phyloP scores from a whole-genome alignment of 2,113 vertebrate species.

The Mesitornis unicolor region DNA sequence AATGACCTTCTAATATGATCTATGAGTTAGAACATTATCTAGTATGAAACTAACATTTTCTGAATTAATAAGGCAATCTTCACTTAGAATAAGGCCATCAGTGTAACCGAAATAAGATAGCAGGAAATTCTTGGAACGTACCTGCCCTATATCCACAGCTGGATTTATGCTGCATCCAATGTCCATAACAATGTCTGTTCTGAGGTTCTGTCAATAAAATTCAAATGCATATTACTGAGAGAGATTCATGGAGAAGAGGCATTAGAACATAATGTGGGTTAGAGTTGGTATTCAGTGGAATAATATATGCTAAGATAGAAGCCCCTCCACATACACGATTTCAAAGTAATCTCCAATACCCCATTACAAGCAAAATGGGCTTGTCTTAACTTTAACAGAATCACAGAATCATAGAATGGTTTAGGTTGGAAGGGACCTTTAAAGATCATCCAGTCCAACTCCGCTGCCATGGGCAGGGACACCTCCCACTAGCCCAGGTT shows the following conservation, averaged over 20 bases:
- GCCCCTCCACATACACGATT: background rate
- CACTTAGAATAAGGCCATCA: background rate
- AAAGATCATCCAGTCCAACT: too few species aligned
- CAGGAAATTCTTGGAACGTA: slow-evolving; percentile 43
- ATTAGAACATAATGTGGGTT: background rate
- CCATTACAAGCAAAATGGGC: background rate
- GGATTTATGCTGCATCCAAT: slow-evolving; percentile 88
- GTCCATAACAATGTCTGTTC: slow-evolving; percentile 88
- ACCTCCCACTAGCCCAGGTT: too few species aligned
- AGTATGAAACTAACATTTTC: background rate
- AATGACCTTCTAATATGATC: background rate
- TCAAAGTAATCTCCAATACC: background rate
- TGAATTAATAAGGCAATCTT: background rate
- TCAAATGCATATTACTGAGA: background rate
- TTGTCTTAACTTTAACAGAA: background rate
- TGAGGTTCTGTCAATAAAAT: slow-evolving; percentile 78
- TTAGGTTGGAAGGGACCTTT: too few species aligned
- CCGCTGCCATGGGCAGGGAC: too few species aligned
- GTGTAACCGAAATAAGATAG: background rate
- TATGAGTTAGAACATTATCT: background rate
- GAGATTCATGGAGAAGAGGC: background rate
- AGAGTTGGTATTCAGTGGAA: background rate
- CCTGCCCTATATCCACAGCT: slow-evolving; percentile 90
- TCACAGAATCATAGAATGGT: too few species aligned
- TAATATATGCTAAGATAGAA: background rate